A percentile compares a stretch with the other conserved stretches of the same genome.
Evolutionary conservation across 2,113 vertebrate species (phyloP).

Genomic region (Poecile atricapillus): DNA sequence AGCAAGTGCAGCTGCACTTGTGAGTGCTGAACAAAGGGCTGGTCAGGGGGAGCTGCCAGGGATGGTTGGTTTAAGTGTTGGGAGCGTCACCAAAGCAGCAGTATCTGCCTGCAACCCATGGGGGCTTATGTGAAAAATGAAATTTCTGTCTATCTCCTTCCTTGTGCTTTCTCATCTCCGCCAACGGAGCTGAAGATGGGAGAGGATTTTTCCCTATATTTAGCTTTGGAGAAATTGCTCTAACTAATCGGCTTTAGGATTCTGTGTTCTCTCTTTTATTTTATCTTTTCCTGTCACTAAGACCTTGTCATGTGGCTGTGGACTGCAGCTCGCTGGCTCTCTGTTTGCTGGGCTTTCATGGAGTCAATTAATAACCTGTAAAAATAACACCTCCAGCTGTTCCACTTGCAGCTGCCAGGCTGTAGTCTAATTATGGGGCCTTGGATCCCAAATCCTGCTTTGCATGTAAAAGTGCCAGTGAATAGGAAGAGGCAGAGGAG

Average conservation of each 20-base stretch:
- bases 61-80: neutral
- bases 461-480: constrained; percentile 3
- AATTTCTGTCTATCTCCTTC: constrained; percentile 15
- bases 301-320: neutral
- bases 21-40: neutral
- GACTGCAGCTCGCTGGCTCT: neutral
- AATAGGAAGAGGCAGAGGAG: neutral
- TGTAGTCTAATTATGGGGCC: neutral
- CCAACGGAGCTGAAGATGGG: neutral
- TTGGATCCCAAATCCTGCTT: neutral
- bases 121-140: constrained; percentile 13
- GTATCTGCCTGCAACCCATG: neutral
- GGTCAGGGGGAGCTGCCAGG: neutral
- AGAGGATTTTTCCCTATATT: constrained; percentile 28
- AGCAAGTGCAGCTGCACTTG: neutral
- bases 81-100: neutral
- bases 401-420: neutral
- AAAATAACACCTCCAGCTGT: constrained; percentile 48
- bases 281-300: constrained; percentile 2
- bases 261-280: constrained; percentile 20
- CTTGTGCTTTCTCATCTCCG: neutral
- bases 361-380: constrained; percentile 24
- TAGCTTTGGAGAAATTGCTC: constrained; percentile 43
- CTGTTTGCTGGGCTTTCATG: neutral
- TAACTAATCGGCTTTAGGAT: constrained; percentile 20